Base-by-base conservation (phyloP, 2,888 invertebrate species). In the Lepidonotus clava region DNA sequence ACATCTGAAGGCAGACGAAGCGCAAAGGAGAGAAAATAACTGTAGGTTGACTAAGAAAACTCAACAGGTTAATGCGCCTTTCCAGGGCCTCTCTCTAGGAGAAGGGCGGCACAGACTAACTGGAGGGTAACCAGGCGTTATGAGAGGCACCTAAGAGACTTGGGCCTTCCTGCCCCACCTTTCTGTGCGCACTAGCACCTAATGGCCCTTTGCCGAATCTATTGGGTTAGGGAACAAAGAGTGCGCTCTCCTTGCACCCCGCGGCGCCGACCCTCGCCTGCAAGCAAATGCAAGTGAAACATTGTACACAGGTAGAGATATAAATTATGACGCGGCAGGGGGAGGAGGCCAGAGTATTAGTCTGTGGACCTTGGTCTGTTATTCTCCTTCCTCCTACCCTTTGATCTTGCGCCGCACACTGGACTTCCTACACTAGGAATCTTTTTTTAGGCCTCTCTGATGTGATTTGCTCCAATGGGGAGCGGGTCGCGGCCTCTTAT, bases 1-100 rank as follows among this genome's bases (percentile, higher is more conserved):
- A 56, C 56, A 56, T n/a, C 56, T 56, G 56, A 56, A n/a, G n/a
- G 56, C n/a, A n/a, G n/a, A n/a, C n/a, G n/a, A n/a, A 56, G 56
- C n/a, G 11, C n/a, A 56, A n/a, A n/a, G 56, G 11, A n/a, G n/a
- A 56, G 46, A 46, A 46, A 46, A n/a, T 46, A 11, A 46, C 46
- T 6, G 18, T 46, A 18, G 46, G 8, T 46, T 46, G 6, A 46
- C 46, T 18, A 18, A 46, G 46, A 11, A 6, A 6, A 46, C 56
- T 56, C n/a, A 56, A 8, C 56, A 56, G 56, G 56, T 56, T 56
- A 56, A n/a, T n/a, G 56, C 56, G n/a, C n/a, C n/a, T n/a, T n/a
- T n/a, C n/a, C n/a, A n/a, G n/a, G n/a, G n/a, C n/a, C n/a, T n/a
- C n/a, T n/a, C n/a, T n/a, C n/a, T n/a, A n/a, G n/a, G n/a, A n/a